phyloP scores from a whole-genome alignment of 2,113 vertebrate species.

The Urocynchramus pylzowi region DNA sequence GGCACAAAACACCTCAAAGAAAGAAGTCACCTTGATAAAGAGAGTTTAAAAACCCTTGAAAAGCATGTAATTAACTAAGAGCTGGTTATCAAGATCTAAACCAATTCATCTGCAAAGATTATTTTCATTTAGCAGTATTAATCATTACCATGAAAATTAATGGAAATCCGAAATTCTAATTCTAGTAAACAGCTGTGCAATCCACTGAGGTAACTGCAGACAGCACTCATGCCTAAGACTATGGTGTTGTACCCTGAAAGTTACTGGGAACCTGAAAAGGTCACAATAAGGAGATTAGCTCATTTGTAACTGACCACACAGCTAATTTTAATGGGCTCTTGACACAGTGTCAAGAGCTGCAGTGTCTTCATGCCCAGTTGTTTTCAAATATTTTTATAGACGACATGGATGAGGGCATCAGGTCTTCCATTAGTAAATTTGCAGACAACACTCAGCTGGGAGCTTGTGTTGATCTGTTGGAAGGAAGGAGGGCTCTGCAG shows the following conservation, averaged over 20 bases:
- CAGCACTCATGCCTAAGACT: neutral
- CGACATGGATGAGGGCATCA: too few species aligned
- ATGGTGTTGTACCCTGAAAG: neutral
- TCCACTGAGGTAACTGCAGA: neutral
- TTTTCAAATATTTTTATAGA: too few species aligned
- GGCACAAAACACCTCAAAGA: neutral
- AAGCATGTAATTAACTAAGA: neutral
- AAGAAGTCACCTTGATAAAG: neutral
- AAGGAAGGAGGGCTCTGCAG: too few species aligned
- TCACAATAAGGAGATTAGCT: neutral
- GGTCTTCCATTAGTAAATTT: too few species aligned
- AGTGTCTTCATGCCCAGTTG: rapidly evolving
- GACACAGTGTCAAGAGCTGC: neutral
- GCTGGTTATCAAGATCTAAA: neutral
- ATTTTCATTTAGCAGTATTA: neutral
- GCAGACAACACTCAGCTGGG: too few species aligned
- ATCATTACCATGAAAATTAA: neutral
- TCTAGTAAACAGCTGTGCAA: neutral
- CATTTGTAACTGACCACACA: neutral
- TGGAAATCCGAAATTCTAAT: neutral
- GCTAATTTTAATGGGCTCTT: neutral
- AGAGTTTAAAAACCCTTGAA: neutral
- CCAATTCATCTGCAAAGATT: neutral
- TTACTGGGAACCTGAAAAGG: neutral
- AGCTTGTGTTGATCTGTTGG: too few species aligned